phyloP scores from a whole-genome alignment of 2,888 invertebrate genomes.

The Hermaeophaga mercurialis region DNA sequence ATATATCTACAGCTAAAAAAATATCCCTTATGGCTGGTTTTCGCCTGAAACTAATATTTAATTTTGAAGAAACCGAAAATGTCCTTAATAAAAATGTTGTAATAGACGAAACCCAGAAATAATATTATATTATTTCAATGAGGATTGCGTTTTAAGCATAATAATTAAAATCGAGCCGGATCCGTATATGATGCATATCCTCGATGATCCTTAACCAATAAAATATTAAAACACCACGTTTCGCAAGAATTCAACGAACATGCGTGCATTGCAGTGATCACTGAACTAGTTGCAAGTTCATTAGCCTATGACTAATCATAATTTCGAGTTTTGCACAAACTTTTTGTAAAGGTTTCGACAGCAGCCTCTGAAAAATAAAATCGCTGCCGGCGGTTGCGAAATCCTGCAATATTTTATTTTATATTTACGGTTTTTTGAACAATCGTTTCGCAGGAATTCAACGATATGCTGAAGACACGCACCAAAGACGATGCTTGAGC shows the following conservation, averaged over 20 bases:
- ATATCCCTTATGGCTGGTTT: too few species aligned
- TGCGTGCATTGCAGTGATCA: slow-evolving; percentile 23
- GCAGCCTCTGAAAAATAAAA: slow-evolving; percentile 18
- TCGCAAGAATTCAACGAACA: slow-evolving; percentile 19
- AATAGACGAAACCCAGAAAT: not conserved
- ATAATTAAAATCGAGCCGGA: slow-evolving; percentile 3
- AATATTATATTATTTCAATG: slow-evolving; percentile 8
- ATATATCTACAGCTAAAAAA: too few species aligned
- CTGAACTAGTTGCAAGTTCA: slow-evolving; percentile 28
- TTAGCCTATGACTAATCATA: slow-evolving; percentile 34
- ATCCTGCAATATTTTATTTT: slow-evolving; percentile 30
- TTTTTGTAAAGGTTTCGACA: slow-evolving; percentile 23
- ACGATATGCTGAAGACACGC: slow-evolving; percentile 16
- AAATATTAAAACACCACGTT: slow-evolving; percentile 10
- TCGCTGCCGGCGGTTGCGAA: slow-evolving; percentile 19
- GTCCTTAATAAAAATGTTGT: not conserved
- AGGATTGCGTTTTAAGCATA: slow-evolving; percentile 1
- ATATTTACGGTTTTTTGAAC: slow-evolving; percentile 33
- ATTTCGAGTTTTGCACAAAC: slow-evolving; percentile 27
- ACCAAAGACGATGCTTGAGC: slow-evolving; percentile 12
- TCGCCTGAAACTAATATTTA: too few species aligned
- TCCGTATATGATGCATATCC: slow-evolving; percentile 7
- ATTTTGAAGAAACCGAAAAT: too few species aligned
- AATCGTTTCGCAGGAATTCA: slow-evolving; percentile 33
- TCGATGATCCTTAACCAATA: slow-evolving; percentile 21